phyloP scores from a whole-genome alignment of 2,888 invertebrate genomes.

The Leptodirus hochenwartii region DNA sequence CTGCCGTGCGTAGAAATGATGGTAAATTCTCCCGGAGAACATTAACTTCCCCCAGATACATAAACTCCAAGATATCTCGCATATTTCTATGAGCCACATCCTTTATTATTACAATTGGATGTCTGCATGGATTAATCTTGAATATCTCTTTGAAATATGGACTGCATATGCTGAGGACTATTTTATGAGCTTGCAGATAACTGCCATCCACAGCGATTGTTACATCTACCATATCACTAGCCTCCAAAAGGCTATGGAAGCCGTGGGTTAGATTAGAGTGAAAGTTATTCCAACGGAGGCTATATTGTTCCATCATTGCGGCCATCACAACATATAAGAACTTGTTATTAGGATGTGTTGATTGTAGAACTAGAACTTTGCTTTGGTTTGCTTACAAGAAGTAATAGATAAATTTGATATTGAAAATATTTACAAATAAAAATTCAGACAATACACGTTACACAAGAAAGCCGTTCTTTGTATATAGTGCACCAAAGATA shows the following conservation, averaged over 20 bases:
- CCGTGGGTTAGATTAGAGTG: constrained; percentile 55
- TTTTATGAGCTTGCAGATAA: constrained; percentile 57
- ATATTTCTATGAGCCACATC: constrained; percentile 50
- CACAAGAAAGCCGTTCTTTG: too few relatives aligned
- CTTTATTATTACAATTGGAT: constrained; percentile 54
- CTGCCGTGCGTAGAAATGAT: constrained; percentile 51
- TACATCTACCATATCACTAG: constrained; percentile 58
- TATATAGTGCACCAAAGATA: too few relatives aligned
- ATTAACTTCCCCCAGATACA: constrained; percentile 57
- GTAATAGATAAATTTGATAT: too few relatives aligned
- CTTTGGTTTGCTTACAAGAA: too few relatives aligned
- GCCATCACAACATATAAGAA: constrained; percentile 19
- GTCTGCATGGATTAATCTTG: constrained; percentile 52
- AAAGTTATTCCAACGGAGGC: constrained; percentile 64
- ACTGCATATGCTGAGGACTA: constrained; percentile 61
- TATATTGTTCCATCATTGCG: constrained; percentile 48
- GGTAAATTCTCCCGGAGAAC: constrained; percentile 49
- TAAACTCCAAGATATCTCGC: constrained; percentile 50
- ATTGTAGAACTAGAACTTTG: too few relatives aligned
- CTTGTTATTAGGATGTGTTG: constrained; percentile 4
- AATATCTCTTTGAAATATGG: constrained; percentile 62
- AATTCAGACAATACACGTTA: too few relatives aligned
- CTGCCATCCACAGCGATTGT: constrained; percentile 62
- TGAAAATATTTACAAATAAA: too few relatives aligned
- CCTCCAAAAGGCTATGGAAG: constrained; percentile 49